Evolutionary conservation across 2,113 vertebrate species (phyloP).

Genomic region (Phalacrocorax pelagicus): DNA sequence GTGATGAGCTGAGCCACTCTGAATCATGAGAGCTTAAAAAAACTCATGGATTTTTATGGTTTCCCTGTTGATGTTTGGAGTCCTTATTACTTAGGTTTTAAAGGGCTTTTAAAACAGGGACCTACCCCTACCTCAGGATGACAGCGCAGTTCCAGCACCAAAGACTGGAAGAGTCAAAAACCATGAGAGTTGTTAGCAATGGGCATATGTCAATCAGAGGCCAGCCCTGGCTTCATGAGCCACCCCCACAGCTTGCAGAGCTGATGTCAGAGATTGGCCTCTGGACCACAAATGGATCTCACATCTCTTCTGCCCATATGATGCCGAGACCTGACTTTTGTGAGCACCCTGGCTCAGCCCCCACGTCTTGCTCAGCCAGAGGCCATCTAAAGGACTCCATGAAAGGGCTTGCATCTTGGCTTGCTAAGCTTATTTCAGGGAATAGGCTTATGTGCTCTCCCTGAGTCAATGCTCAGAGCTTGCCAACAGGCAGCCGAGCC

Average conservation of each 20-base stretch:
- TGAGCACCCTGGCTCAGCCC: neutral
- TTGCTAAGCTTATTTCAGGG: neutral
- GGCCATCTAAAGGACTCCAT: neutral
- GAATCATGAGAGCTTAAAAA: neutral
- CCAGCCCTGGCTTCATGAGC: neutral
- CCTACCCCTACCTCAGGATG: neutral
- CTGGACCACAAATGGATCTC: neutral
- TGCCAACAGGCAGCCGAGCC: neutral
- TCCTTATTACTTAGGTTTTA: neutral
- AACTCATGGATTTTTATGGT: neutral
- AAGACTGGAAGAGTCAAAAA: neutral
- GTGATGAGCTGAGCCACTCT: neutral
- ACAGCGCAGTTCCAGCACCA: neutral
- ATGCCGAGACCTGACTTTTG: neutral
- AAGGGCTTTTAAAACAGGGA: neutral
- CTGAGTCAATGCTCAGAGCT: neutral
- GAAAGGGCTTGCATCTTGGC: neutral
- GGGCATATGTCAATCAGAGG: neutral
- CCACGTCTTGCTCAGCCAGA: neutral
- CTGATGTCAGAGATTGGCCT: neutral
- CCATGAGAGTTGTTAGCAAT: fast-evolving
- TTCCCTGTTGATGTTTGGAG: neutral
- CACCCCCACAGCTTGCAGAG: neutral
- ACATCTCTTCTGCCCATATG: neutral
- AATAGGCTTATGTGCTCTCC: neutral